A percentile compares a stretch with the other conserved stretches of the same genome.
Evolutionary conservation across 2,888 invertebrate genomes (phyloP).

Genomic region (Buathra laborator): DNA sequence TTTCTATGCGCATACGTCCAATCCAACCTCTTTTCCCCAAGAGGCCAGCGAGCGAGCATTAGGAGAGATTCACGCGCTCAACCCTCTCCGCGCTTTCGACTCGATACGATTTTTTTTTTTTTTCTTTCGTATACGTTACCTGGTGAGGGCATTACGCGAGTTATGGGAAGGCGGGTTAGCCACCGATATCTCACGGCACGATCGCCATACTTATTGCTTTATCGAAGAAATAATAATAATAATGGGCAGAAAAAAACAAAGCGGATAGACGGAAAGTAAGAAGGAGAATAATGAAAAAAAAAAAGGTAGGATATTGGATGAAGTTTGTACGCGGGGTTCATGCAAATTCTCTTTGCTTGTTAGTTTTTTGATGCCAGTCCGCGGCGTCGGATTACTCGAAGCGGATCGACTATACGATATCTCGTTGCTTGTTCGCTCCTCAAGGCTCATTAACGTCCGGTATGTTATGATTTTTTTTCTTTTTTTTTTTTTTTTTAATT

Average conservation of each 20-base stretch:
- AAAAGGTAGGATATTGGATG: background rate
- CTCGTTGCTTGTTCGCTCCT: constrained; percentile 19
- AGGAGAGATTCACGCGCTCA: constrained; percentile 64
- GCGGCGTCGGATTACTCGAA: constrained; percentile 77
- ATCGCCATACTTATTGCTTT: constrained; percentile 20
- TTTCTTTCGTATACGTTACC: constrained; percentile 10
- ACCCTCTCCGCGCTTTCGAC: constrained; percentile 44
- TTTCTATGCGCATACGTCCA: background rate
- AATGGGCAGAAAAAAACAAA: background rate
- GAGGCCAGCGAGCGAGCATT: constrained; percentile 57
- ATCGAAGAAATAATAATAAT: background rate
- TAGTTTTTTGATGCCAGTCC: constrained; percentile 79
- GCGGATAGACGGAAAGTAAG: constrained; percentile 11
- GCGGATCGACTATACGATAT: background rate
- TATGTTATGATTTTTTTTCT: constrained; percentile 68
- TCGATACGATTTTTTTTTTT: background rate
- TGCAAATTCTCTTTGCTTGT: constrained; percentile 65
- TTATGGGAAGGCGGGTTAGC: constrained; percentile 21
- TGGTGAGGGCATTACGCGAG: background rate
- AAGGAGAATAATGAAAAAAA: constrained; percentile 19
- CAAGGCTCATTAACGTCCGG: constrained; percentile 55
- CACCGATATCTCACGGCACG: background rate
- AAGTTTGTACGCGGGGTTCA: constrained; percentile 66
- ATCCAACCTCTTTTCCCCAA: constrained; percentile 33
- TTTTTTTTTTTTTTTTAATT: constrained; percentile 42